Percentiles rank a stretch among this genome's conserved stretches.
Conservation (phyloP, 2,113 vertebrate species). For the Macquaria australasica region DNA sequence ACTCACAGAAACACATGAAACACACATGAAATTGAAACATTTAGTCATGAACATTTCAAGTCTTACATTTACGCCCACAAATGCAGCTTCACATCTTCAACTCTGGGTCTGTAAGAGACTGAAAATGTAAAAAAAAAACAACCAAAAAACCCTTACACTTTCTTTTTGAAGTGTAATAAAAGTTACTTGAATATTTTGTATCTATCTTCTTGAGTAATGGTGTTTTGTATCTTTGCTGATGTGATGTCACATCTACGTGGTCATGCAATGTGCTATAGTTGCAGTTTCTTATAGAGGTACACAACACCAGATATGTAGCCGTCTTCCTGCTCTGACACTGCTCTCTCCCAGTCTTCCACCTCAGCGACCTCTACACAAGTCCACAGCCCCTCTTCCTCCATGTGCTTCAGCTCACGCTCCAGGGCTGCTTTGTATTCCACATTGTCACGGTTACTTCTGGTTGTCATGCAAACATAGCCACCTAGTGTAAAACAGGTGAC, state of each 20-base stretch:
- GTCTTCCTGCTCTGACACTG: slow-evolving; percentile 78
- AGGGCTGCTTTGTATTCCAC: slow-evolving; percentile 84
- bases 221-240: background rate
- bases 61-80: background rate
- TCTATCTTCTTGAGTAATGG: background rate
- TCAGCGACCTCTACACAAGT: slow-evolving; percentile 77
- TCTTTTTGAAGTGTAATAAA: background rate
- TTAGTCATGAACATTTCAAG: background rate
- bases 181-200: background rate
- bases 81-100: background rate
- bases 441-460: slow-evolving; percentile 87
- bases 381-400: slow-evolving; percentile 86
- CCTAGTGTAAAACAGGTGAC: slow-evolving; percentile 79
- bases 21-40: background rate
- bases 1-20: background rate
- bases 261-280: background rate
- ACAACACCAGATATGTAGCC: slow-evolving; percentile 89
- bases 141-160: background rate
- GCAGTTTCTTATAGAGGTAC: slow-evolving; percentile 87
- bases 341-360: slow-evolving; percentile 89
- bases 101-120: background rate
- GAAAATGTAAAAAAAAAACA: background rate
- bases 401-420: slow-evolving; percentile 77
- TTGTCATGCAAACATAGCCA: slow-evolving; percentile 92
- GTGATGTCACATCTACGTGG: background rate